phyloP scores from a whole-genome alignment of 1,140 invertebrate genomes.

The silkworm (Bombyx mori) region ASM3026992v2 NC_085110.1:10595501-10596000 shows the following conservation, averaged over 20 bases:
- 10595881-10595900: no score
- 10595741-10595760: conserved; percentile 53
- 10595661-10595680: conserved; percentile 13
- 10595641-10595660: not conserved
- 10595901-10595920: no score
- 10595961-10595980: no score
- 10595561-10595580: no score
- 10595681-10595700: conserved; percentile 50
- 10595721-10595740: conserved; percentile 56
- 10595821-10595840: conserved; percentile 37
- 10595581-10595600: no score
- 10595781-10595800: conserved; percentile 48
- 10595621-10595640: not conserved
- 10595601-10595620: no score
- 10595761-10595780: conserved; percentile 63
- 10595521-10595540: no score
- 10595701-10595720: conserved; percentile 36
- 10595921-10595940: no score
- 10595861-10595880: conserved; percentile 1
- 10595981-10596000: no score
- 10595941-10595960: no score
- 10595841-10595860: conserved; percentile 17
- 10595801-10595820: conserved; percentile 49
- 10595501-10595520: no score
- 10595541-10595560: no score